Evolutionary conservation across 1,140 invertebrate genomes (phyloP), one percentile per base, ranked within the genome.

Genomic region (Macrotrachela quadricornifera): DNA sequence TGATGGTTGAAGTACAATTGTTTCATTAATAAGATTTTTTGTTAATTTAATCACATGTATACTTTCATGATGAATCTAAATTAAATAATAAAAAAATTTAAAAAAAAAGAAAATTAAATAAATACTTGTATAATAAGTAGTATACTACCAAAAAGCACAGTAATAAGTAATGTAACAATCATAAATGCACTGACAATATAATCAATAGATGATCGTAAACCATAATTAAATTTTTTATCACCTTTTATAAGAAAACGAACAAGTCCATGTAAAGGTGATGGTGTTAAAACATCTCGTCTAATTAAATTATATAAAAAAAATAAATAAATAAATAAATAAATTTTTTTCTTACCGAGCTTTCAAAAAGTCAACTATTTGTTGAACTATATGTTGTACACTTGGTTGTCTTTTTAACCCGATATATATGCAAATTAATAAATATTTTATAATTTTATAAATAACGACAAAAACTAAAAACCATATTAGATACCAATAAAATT

Each of bases 41-140:
- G n/a, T 6, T 46, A 52, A 21, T 13, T 37, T 16, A 37, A 52
- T 52, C 14, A 52, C n/a, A 18, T 52, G 41, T 17, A 52, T 21
- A 39, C 50, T 46, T 17, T 52, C 50, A n/a, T 41, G 15, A 6
- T 52, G 50, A 10, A 46, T 49, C 17, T 46, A 39, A 50, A 56
- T 36, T 10, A 38, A 14, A 36, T 8, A 30, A 30, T 30, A 30
- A 4, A 30, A 30, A 30, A 8, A 4, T 30, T 30, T 30, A 30
- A 2, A 4, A 30, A 59, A 39, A 43, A 54, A 8, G 8, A 16
- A 38, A 49, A 10, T 49, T 53, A 21, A 17, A 56, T 51, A 3
- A 21, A 14, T 38, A 60, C 18, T 16, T 30, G 21, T 30, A 30
- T 30, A 30, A 30, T 2, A 30, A 30, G 21, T 4, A 30, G 21